phyloP scores from a whole-genome alignment of 2,888 invertebrate species.

The Tenthredo notha region DNA sequence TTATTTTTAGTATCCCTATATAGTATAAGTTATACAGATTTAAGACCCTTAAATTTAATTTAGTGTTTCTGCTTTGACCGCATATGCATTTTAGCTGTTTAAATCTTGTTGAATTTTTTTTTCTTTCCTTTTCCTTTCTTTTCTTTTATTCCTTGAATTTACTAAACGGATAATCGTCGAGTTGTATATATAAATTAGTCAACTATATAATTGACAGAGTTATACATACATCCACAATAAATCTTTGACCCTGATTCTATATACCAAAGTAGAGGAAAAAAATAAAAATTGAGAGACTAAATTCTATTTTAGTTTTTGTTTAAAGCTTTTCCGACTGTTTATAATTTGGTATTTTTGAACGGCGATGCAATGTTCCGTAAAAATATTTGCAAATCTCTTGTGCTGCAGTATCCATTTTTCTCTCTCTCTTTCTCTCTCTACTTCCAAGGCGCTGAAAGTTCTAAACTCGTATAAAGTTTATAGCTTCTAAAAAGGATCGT shows the following conservation, averaged over 20 bases:
- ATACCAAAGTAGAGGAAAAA: not conserved
- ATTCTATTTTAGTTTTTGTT: not conserved
- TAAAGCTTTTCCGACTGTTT: not conserved
- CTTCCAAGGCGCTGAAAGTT: constrained; percentile 1
- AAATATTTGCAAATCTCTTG: constrained; percentile 27
- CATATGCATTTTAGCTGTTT: not conserved
- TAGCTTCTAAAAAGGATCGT: constrained; percentile 34
- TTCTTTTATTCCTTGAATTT: not conserved
- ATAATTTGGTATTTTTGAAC: constrained; percentile 9
- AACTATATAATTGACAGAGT: not conserved
- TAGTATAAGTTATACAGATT: constrained; percentile 11
- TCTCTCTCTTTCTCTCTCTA: not conserved
- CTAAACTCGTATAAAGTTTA: constrained; percentile 38
- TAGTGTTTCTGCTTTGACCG: not conserved
- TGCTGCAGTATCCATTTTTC: not conserved
- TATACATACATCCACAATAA: not conserved
- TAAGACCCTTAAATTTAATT: constrained; percentile 16
- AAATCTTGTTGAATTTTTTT: not conserved
- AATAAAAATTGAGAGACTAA: not conserved
- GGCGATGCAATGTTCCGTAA: not conserved
- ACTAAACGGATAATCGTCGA: not conserved
- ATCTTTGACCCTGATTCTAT: not conserved
- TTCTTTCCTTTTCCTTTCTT: not conserved
- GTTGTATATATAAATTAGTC: not conserved
- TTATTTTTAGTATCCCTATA: not conserved